Conservation (phyloP, 2,888 invertebrate genomes). For the Xestoiulus laeticollis region DNA sequence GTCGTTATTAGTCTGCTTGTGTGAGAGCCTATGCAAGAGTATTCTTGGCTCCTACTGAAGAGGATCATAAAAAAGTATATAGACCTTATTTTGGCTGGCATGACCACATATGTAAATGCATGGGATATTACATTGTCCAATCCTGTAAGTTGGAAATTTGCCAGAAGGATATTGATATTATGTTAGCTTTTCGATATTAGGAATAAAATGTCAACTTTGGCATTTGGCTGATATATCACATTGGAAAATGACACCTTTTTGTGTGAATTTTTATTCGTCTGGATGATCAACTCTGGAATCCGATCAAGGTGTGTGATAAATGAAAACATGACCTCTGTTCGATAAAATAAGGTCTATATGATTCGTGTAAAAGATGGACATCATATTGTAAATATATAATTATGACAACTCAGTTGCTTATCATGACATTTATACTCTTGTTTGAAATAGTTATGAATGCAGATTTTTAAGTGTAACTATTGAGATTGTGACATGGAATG, state of each 20-base stretch:
- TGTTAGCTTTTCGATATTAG: too few relatives aligned
- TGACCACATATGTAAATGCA: too few relatives aligned
- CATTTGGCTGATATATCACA: too few relatives aligned
- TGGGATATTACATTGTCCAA: too few relatives aligned
- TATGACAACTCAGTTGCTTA: constrained; percentile 23
- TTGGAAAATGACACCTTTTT: too few relatives aligned
- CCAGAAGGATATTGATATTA: too few relatives aligned
- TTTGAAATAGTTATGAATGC: not conserved
- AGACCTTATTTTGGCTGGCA: not conserved
- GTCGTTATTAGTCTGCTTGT: not conserved
- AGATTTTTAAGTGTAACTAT: not conserved
- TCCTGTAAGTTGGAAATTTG: too few relatives aligned
- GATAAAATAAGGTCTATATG: not conserved
- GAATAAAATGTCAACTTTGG: too few relatives aligned
- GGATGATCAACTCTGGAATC: too few relatives aligned
- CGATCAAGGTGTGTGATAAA: too few relatives aligned
- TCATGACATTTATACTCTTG: constrained; percentile 27
- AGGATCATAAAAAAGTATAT: not conserved
- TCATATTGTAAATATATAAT: constrained; percentile 33
- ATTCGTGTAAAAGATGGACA: not conserved
- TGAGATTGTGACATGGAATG: not conserved
- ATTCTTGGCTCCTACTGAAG: not conserved
- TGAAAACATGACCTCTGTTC: too few relatives aligned
- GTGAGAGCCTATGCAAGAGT: constrained; percentile 34
- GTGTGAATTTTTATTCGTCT: too few relatives aligned